These are phyloP conservation scores for Australoheros scitulus DNA, from an alignment of 2,113 vertebrate species.

Conservation along the genomic window DNA sequence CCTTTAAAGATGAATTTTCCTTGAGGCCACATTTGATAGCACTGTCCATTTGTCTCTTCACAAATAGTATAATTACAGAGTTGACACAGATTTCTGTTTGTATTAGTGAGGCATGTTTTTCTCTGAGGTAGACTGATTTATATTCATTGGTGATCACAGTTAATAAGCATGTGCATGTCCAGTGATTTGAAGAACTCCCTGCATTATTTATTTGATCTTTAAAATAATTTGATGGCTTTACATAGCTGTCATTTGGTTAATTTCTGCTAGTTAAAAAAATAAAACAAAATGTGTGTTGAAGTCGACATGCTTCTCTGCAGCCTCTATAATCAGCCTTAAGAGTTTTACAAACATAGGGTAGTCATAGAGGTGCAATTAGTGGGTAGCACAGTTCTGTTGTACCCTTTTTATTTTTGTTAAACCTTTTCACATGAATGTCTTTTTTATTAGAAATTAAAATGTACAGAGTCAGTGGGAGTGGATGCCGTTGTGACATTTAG, in stretches of 20 bases:
- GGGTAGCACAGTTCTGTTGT: background rate
- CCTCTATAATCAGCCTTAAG: slow-evolving; percentile 15
- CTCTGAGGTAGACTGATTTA: slow-evolving; percentile 32
- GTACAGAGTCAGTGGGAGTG: background rate
- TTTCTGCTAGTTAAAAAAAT: background rate
- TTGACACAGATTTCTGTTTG: slow-evolving; percentile 27
- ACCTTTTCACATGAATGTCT: background rate
- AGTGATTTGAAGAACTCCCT: slow-evolving; percentile 13
- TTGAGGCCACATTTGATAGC: slow-evolving; percentile 55
- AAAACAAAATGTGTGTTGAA: background rate
- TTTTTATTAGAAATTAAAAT: background rate
- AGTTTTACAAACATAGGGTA: background rate
- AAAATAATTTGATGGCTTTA: slow-evolving; percentile 18
- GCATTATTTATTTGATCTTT: background rate
- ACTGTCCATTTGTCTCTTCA: slow-evolving; percentile 58
- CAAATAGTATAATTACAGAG: slow-evolving; percentile 62
- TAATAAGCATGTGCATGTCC: slow-evolving; percentile 39
- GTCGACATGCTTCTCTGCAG: background rate
- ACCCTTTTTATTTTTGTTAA: background rate
- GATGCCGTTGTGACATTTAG: background rate
- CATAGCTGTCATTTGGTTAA: slow-evolving; percentile 18
- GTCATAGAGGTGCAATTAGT: background rate
- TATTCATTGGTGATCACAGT: slow-evolving; percentile 33
- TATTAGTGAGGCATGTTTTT: slow-evolving; percentile 29
- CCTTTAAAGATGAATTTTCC: slow-evolving; percentile 57